Conservation (phyloP, 1,140 invertebrate species). For the Bombus consobrinus region DNA sequence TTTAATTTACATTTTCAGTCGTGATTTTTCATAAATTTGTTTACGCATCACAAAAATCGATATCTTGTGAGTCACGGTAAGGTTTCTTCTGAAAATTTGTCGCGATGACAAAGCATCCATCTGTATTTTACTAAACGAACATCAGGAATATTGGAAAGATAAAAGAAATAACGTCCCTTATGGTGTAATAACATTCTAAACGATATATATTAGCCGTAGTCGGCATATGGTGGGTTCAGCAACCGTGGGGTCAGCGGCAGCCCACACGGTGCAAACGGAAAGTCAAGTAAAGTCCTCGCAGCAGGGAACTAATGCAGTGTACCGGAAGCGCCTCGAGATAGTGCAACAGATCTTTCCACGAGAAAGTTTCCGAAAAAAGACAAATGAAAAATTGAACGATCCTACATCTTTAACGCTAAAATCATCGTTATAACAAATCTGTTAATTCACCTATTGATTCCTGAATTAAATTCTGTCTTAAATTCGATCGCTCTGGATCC, state of each 20-base stretch:
- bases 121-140: neutral
- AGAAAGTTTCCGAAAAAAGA: neutral
- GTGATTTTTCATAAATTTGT: neutral
- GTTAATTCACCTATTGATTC: neutral
- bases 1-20: too few relatives aligned
- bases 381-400: neutral
- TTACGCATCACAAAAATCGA: neutral
- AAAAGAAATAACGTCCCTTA: neutral
- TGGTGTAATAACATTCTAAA: neutral
- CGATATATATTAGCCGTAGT: neutral
- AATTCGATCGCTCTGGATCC: too few relatives aligned
- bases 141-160: neutral
- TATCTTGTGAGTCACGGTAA: neutral
- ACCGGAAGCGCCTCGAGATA: neutral
- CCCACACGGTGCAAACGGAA: slow-evolving; percentile 30
- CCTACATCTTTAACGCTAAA: neutral
- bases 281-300: slow-evolving; percentile 24
- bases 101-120: neutral
- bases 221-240: slow-evolving; percentile 12
- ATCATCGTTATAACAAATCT: neutral
- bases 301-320: slow-evolving; percentile 11
- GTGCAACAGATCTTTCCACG: neutral
- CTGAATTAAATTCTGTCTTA: neutral
- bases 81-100: neutral
- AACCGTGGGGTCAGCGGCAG: slow-evolving; percentile 35